Evolutionary conservation across 2,797 vertebrate species (phyloP).

Genomic region (Sebastolobus alascanus): DNA sequence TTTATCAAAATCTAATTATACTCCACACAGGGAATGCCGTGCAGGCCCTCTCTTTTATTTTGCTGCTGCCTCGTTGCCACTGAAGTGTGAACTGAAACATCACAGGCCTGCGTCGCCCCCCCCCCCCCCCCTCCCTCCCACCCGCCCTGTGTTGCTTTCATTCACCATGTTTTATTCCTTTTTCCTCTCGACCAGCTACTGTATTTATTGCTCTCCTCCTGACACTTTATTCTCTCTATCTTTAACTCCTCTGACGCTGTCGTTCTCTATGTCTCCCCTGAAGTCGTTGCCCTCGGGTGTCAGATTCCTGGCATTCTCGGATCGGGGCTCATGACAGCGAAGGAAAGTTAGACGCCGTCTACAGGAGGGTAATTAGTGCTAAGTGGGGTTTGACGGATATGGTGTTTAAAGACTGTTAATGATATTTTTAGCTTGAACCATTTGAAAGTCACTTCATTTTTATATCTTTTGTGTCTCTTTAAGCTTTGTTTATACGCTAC

Average conservation of each 20-base stretch:
- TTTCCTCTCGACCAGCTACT: conserved; percentile 3
- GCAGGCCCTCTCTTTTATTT: conserved; percentile 26
- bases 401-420: neutral
- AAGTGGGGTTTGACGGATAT: neutral
- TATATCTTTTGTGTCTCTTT: neutral
- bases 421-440: neutral
- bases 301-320: conserved; percentile 68
- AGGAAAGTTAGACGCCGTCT: neutral
- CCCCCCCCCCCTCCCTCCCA: neutral
- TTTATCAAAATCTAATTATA: conserved; percentile 54
- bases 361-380: neutral
- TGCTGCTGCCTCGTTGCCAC: conserved; percentile 39
- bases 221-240: neutral
- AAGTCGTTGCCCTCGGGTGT: conserved; percentile 52
- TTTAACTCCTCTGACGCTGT: neutral
- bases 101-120: conserved; percentile 6
- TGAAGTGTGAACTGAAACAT: conserved; percentile 54
- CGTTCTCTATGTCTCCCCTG: neutral
- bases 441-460: neutral
- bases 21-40: conserved; percentile 40
- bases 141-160: conserved; percentile 8
- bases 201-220: conserved; percentile 25
- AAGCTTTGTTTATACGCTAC: neutral
- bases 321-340: conserved; percentile 17
- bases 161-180: conserved; percentile 36